phyloP scores from a whole-genome alignment of 2,113 vertebrate species.

The Plecturocebus donacophilus region DNA sequence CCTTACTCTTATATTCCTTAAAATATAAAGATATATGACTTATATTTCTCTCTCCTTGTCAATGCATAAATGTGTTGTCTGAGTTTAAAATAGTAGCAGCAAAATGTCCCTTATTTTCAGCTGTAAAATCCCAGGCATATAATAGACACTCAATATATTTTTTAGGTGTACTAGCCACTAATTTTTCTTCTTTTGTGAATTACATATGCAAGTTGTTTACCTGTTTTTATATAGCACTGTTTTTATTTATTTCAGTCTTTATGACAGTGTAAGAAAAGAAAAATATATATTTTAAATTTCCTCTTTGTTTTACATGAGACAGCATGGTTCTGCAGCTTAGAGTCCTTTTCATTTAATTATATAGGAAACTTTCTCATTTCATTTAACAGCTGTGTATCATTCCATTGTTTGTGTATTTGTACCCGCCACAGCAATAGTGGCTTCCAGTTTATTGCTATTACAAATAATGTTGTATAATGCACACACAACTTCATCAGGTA shows the following conservation, averaged over 20 bases:
- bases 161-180: not conserved
- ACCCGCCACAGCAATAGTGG: not conserved
- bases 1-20: not conserved
- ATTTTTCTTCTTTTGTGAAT: slow-evolving; percentile 39
- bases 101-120: slow-evolving; percentile 48
- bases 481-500: not conserved
- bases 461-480: not conserved
- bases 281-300: not conserved
- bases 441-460: not conserved
- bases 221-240: not conserved
- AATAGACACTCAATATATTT: not conserved
- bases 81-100: slow-evolving; percentile 22
- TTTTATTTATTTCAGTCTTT: slow-evolving; percentile 7
- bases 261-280: not conserved
- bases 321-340: not conserved
- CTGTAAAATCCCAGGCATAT: not conserved
- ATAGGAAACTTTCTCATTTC: not conserved
- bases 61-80: not conserved
- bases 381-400: not conserved
- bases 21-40: not conserved
- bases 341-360: not conserved
- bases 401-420: not conserved
- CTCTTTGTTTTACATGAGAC: not conserved
- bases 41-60: not conserved
- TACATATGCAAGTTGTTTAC: not conserved